A percentile compares a stretch with the other conserved stretches of the same genome.
phyloP scores from a whole-genome alignment of 2,113 vertebrate genomes.

The Gadus chalcogrammus region DNA sequence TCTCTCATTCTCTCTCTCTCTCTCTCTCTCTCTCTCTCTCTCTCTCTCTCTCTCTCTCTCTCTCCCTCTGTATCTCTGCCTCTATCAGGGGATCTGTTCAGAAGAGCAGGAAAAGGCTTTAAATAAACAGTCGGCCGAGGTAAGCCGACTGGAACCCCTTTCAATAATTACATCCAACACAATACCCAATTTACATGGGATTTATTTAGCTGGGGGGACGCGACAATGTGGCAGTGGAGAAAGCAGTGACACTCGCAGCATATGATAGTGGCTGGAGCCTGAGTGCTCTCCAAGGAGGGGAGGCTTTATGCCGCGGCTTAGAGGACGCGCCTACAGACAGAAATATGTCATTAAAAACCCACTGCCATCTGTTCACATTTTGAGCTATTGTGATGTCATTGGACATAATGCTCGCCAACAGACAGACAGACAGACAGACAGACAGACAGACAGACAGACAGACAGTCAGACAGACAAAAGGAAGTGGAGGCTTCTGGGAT shows the following conservation, averaged over 20 bases:
- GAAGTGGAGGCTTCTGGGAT: too few species aligned
- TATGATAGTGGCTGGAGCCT: conserved; percentile 60
- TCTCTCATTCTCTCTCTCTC: conserved; percentile 28
- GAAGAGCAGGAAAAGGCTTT: conserved; percentile 50
- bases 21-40: conserved; percentile 47
- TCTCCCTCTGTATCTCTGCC: conserved; percentile 9
- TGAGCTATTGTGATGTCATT: conserved; percentile 16
- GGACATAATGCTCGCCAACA: conserved; percentile 33
- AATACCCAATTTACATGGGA: conserved; percentile 57
- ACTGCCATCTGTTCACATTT: conserved; percentile 61
- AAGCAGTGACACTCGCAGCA: conserved; percentile 54
- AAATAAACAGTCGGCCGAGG: conserved; percentile 57
- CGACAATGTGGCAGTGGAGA: conserved; percentile 49
- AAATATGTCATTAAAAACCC: conserved; percentile 70
- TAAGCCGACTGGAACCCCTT: conserved; percentile 61
- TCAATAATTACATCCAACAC: conserved; percentile 59
- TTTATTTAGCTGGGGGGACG: conserved; percentile 64
- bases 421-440: conserved; percentile 2
- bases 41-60: conserved; percentile 8
- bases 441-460: too few species aligned
- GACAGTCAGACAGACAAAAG: too few species aligned
- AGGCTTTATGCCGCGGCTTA: conserved; percentile 56
- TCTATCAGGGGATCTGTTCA: conserved; percentile 54
- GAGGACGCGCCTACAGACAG: conserved; percentile 59
- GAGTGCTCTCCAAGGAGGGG: conserved; percentile 47